phyloP scores from a whole-genome alignment of 2,113 vertebrate species.

The Marmota monax region DNA sequence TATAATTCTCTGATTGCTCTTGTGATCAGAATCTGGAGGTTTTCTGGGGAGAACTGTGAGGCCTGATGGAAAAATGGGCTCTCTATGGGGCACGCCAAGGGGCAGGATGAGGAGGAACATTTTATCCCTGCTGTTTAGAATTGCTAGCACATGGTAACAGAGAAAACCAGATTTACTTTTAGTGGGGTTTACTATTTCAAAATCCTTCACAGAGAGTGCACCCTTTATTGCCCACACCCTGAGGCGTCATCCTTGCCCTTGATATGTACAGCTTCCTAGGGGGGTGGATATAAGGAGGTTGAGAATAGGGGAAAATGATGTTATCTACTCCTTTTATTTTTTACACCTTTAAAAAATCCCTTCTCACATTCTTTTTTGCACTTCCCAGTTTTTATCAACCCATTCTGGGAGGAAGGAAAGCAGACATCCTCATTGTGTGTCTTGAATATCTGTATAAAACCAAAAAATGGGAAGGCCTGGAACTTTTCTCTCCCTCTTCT shows the following conservation, averaged over 20 bases:
- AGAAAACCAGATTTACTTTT: background rate
- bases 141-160: background rate
- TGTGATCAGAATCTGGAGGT: background rate
- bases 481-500: background rate
- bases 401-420: background rate
- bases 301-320: background rate
- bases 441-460: background rate
- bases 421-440: background rate
- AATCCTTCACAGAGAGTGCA: background rate
- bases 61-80: background rate
- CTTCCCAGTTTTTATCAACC: background rate
- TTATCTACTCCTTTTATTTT: background rate
- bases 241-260: background rate
- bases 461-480: background rate
- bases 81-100: too few relatives aligned
- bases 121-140: background rate
- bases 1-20: accelerated
- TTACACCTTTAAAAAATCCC: background rate
- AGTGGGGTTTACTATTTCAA: background rate
- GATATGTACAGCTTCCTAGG: background rate
- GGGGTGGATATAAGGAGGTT: background rate
- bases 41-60: background rate
- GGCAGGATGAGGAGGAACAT: accelerated
- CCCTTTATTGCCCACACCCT: background rate
- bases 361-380: background rate